Conservation (phyloP, 2,888 invertebrate species). For the Hipparchia sbordonii region DNA sequence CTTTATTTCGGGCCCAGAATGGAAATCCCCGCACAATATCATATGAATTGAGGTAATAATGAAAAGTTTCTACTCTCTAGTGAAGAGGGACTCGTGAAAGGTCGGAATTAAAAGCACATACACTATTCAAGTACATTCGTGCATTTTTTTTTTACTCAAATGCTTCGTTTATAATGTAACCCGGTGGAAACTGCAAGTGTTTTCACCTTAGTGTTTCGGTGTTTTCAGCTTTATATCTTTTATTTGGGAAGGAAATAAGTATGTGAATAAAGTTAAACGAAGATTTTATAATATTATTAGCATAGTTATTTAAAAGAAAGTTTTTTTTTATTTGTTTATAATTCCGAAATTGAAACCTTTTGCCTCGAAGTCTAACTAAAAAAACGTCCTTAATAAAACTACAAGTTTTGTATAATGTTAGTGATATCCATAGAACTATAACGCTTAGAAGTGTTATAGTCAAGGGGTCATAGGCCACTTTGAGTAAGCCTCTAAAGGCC, state of each 20-base stretch:
- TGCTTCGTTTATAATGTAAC: constrained; percentile 19
- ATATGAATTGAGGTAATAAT: constrained; percentile 38
- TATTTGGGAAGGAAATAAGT: no score
- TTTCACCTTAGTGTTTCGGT: constrained; percentile 6
- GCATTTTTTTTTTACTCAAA: constrained; percentile 3
- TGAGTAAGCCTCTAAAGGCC: no score
- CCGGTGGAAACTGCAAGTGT: constrained; percentile 15
- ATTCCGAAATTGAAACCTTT: no score
- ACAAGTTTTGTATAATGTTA: no score
- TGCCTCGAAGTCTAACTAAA: no score
- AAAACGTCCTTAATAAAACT: neutral
- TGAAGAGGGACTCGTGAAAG: constrained; percentile 24
- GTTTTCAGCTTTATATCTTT: neutral
- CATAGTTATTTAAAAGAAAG: no score
- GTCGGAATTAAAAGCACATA: constrained; percentile 23
- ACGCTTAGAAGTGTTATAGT: no score
- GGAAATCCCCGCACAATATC: constrained; percentile 35
- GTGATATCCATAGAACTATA: no score
- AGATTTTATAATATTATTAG: neutral
- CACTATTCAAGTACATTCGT: constrained; percentile 19
- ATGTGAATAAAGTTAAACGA: neutral
- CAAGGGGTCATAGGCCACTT: no score
- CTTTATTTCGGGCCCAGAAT: constrained; percentile 33
- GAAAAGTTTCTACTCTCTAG: constrained; percentile 28
- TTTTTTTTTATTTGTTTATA: no score